Evolutionary conservation across 2,888 invertebrate genomes (phyloP).

Genomic region (Agrenia bidenticulata): DNA sequence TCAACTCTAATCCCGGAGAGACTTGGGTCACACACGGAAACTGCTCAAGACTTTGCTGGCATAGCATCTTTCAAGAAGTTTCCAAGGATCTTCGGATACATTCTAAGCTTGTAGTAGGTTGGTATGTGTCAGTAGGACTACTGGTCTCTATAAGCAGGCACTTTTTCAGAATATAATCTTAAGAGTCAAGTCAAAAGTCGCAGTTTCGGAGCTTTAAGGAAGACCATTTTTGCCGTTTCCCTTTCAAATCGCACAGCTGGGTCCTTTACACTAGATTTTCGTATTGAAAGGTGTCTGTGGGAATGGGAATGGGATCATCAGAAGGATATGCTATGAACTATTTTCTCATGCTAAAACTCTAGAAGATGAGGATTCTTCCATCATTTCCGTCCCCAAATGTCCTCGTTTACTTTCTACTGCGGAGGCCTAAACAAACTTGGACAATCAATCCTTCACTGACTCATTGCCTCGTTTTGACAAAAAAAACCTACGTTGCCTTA

Average conservation of each 20-base stretch:
- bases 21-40: constrained; percentile 14
- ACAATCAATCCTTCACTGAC: not conserved
- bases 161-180: not conserved
- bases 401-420: not conserved
- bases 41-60: not conserved
- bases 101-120: not conserved
- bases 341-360: not conserved
- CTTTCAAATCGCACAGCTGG: constrained; percentile 8
- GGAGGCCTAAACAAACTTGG: not conserved
- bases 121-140: too few relatives aligned
- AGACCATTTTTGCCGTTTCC: constrained; percentile 7
- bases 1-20: constrained; percentile 12
- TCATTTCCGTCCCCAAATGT: not conserved
- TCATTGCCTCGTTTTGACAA: not conserved
- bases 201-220: constrained; percentile 1
- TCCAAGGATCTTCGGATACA: not conserved
- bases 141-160: too few relatives aligned
- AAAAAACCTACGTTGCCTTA: not conserved
- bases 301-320: not conserved
- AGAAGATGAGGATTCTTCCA: not conserved
- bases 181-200: constrained; percentile 4
- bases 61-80: not conserved
- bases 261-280: not conserved
- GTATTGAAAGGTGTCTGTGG: not conserved
- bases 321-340: not conserved